A percentile compares a stretch with the other conserved stretches of the same genome.
Evolutionary conservation across 2,888 invertebrate genomes (phyloP).

Genomic region (Sympetrum striolatum): DNA sequence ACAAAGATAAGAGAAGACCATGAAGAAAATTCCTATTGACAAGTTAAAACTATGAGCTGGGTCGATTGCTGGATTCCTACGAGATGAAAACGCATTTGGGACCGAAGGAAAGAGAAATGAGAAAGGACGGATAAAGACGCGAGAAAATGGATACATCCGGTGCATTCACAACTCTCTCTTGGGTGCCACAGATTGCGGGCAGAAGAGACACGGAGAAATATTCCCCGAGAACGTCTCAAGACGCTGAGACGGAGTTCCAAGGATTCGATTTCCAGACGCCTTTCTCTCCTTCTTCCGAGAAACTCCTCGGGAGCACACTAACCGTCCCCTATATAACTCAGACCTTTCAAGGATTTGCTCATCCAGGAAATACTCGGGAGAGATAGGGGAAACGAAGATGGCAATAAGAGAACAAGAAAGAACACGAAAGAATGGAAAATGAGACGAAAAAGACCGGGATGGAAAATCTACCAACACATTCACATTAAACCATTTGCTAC

Average conservation of each 20-base stretch:
- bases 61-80: neutral
- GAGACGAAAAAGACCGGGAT: too few species aligned
- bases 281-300: neutral
- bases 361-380: neutral
- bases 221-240: neutral
- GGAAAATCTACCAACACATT: too few species aligned
- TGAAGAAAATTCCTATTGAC: conserved; percentile 4
- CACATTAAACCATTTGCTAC: too few species aligned
- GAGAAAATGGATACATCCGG: neutral
- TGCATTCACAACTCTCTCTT: neutral
- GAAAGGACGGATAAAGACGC: neutral
- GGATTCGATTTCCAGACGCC: conserved; percentile 25
- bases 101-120: neutral
- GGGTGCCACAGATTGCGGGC: neutral
- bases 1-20: neutral
- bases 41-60: neutral
- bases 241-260: conserved; percentile 16
- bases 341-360: conserved; percentile 16
- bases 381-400: neutral
- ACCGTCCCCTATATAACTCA: neutral
- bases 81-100: neutral
- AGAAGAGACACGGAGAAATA: neutral
- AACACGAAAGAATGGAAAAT: neutral
- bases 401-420: neutral
- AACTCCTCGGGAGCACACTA: conserved; percentile 5